Evolutionary conservation across 2,888 invertebrate genomes (phyloP), one percentile per base, ranked within the genome.

Genomic region (Rhaphigaster nebulosa): DNA sequence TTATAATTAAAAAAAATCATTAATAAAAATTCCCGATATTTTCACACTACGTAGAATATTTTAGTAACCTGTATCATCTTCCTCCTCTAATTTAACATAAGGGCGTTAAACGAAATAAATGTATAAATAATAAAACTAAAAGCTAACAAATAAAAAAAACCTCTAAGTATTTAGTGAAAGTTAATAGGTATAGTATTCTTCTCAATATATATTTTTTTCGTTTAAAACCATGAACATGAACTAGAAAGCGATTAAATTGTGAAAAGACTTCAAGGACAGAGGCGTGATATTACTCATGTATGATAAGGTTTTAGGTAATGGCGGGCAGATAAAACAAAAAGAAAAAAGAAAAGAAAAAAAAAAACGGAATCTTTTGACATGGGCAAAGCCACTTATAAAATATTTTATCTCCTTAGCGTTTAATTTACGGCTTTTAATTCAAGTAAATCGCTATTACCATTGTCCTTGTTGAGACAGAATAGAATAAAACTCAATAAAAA

Each of bases 221-320:
- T 65, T 5, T 20, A 12, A 76, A 70, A 76, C 23, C 20, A 20
- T 76, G 38, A 38, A 76, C 23, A 38, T 29, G 29, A 29, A 29
- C 13, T 29, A 65, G 8, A 76, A 76, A 76, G 70, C 23, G 70
- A 76, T 76, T 76, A 76, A 18, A 76, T 76, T 76, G 20, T 76
- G 70, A 76, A 38, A 1, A 76, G 70, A 76, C 15, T 38, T 76
- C 70, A 76, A 76, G 70, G 70, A 20, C 70, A 23, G 34, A 38
- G 8, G 38, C 23, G n/a, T 76, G 70, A 76, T 76, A 76, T 76
- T 76, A 76, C 70, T 76, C 70, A 76, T 76, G 34, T 38, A 20
- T 76, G 70, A 76, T 76, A 76, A 76, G 70, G 8, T 76, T 76
- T 76, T 76, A 38, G 70, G 70, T 76, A 76, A 76, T 76, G 70